Base-by-base conservation (phyloP, 1,140 invertebrate species). In the Leptopilina boulardi region DNA sequence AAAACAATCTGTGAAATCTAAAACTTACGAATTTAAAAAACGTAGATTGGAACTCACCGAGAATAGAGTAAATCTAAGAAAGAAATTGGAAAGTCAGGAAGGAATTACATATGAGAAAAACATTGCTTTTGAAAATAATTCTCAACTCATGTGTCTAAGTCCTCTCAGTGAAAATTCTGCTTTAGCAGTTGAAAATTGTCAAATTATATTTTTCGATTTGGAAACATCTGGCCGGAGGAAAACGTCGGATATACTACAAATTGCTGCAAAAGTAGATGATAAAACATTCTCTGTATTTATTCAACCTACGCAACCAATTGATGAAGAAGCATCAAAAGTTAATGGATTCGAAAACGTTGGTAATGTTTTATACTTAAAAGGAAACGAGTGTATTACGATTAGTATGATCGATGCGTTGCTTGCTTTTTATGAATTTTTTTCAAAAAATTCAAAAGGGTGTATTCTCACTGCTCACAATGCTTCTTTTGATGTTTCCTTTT, bases 181-280 rank as follows among this genome's bases (percentile, higher is more conserved):
- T 23, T 47, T 56, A 18, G 38, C 34, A n/a, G 72, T 74, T 2
- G 23, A 15, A 54, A 74, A n/a, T 23, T 71, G 71, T n/a, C 42
- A 71, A 54, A 51, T 79, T 42, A 38, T 79, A 72, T 73, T 56
- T 70, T 79, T 79, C 23, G 74, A 79, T 75, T 59, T 79, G 3
- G 73, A 75, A 47, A 79, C 77, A 47, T 75, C 74, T 72, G 77
- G 77, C 1, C 59, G 42, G 6, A 18, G n/a, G n/a, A 66, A 72
- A 73, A 66, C 70, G 34, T 51, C 74, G n/a, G 70, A 76, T 73
- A 79, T 79, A 72, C 30, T 79, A 9, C 77, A 78, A 74, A 74
- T 78, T 71, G 77, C 56, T 18, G 75, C 78, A 30, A 73, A 42
- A 38, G 70, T n/a, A 21, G 74, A 42, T 47, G 51, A 79, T 9